A percentile compares a stretch with the other conserved stretches of the same genome.
Conservation (phyloP, 2,113 vertebrate species). For the Ptyas mucosa region DNA sequence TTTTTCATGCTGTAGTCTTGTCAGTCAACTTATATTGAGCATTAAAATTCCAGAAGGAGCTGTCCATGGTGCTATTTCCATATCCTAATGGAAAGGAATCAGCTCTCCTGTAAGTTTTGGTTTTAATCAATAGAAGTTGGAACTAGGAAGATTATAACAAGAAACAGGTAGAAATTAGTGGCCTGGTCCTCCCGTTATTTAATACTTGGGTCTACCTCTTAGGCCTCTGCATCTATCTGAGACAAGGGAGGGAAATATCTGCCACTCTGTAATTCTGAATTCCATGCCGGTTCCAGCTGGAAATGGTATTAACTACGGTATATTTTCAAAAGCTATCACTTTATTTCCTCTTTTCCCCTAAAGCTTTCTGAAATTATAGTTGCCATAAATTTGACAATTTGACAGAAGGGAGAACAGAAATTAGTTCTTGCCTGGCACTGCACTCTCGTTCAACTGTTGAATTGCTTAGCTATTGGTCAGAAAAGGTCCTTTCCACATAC, state of each 20-base stretch:
- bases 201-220: neutral
- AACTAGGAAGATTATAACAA: neutral
- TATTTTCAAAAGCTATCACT: slow-evolving; percentile 20
- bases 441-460: neutral
- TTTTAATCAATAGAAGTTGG: neutral
- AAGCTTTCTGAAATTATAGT: slow-evolving; percentile 15
- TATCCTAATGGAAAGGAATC: neutral
- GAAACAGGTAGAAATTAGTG: neutral
- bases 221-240: neutral
- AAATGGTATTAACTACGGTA: slow-evolving; percentile 12
- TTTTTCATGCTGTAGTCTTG: neutral
- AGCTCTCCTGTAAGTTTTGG: neutral
- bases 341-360: slow-evolving; percentile 8
- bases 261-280: neutral
- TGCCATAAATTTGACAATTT: slow-evolving; percentile 6
- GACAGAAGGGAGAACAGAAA: slow-evolving; percentile 25
- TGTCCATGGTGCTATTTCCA: neutral
- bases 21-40: neutral
- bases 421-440: neutral
- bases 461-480: neutral
- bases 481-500: neutral
- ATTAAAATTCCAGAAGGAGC: neutral
- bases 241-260: neutral
- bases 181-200: neutral
- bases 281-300: neutral